These are phyloP conservation scores for Pontoporia blainvillei DNA, from an alignment of 2,113 vertebrate genomes.

Conservation along the genomic window DNA sequence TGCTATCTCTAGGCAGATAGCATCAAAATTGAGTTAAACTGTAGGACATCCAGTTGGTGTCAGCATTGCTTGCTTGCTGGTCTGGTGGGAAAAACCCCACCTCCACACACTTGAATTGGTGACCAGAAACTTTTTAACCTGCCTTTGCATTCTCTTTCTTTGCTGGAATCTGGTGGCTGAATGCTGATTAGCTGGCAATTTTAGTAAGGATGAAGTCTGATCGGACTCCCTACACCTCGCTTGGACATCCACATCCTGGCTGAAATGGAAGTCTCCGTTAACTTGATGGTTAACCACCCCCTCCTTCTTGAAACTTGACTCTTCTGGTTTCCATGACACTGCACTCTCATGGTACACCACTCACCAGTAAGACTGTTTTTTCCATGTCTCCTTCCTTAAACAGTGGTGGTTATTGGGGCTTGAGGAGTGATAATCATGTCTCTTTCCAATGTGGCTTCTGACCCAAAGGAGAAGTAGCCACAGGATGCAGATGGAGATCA, in stretches of 20 bases:
- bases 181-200: neutral
- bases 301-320: neutral
- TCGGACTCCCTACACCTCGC: neutral
- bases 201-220: neutral
- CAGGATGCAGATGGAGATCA: neutral
- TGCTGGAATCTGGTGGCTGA: neutral
- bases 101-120: neutral
- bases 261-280: neutral
- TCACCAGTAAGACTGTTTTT: neutral
- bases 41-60: neutral
- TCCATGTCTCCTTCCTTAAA: neutral
- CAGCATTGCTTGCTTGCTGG: neutral
- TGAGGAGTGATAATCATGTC: neutral
- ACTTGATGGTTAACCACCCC: neutral
- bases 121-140: neutral
- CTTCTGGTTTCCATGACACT: neutral
- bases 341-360: neutral
- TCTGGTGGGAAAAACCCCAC: neutral
- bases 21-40: neutral
- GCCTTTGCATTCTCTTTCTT: neutral
- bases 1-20: neutral
- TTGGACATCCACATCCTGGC: neutral
- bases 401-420: neutral
- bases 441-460: neutral
- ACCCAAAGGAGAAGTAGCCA: neutral